Evolutionary conservation across 2,113 vertebrate species (phyloP), one percentile per base, ranked within the genome.

Genomic region (Condylura cristata): DNA sequence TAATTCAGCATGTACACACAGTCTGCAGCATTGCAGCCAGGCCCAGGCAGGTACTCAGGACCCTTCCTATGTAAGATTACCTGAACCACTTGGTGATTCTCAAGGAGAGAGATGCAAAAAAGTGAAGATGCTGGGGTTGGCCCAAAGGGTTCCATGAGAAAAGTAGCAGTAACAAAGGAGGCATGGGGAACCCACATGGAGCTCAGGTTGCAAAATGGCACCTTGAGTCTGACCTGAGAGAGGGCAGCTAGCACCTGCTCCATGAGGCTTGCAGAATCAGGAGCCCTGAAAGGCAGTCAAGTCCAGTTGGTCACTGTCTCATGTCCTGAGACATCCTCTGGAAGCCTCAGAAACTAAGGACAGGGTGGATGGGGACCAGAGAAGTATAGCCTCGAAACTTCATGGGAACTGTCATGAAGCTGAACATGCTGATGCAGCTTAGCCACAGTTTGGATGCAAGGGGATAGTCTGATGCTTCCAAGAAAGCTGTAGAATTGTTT

Each of bases 41-140:
- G 32, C 1, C 0, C 89, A 26, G 26, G 48, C 8, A 3, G 9
- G 0, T 2, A 20, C 28, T 80, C 74, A n/a, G 28, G 32, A 7
- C 53, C 6, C 10, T 2, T n/a, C 22, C 2, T 1, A 51, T 5
- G 1, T 6, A 75, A 5, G 37, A n/a, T 24, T 11, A 8, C n/a
- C 86, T 14, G 39, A 12, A 8, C 28, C 30, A 13, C 13, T 32
- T 1, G 1, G 3, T 8, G 28, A 63, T 9, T 11, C 24, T 41
- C 24, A 14, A 37, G 26, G n/a, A 63, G 12, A 86, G 2, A 37
- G 17, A 8, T 41, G 28, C 46, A n/a, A 12, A 37, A 37, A 56
- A 74, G 10, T 18, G 20, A 86, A n/a, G 41, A 71, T 46, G 46
- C 7, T 32, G 10, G 10, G 48, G 44, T 37, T 90, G 74, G 51